Percentiles rank a stretch among this genome's conserved stretches.
Evolutionary conservation across 2,888 invertebrate species (phyloP).

Genomic region (Petrolisthes cinctipes): DNA sequence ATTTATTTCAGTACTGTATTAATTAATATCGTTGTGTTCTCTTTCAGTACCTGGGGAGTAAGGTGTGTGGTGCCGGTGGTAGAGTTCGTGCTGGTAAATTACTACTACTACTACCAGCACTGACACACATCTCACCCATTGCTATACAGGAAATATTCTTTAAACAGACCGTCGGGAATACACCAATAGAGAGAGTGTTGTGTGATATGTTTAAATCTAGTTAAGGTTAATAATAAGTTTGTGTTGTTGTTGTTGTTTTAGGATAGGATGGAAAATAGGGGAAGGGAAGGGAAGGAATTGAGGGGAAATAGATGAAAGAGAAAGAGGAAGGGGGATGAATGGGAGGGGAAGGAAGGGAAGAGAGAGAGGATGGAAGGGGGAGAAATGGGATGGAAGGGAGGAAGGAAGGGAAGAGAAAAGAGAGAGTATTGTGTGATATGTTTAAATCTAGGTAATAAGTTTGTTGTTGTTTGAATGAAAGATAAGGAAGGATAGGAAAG

Average conservation of each 20-base stretch:
- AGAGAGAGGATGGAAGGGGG: not conserved
- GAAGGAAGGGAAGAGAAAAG: too few relatives aligned
- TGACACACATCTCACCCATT: slow-evolving; percentile 73
- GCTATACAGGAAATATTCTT: slow-evolving; percentile 81
- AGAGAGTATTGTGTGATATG: too few relatives aligned
- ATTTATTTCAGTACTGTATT: not conserved
- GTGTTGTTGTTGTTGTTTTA: too few relatives aligned
- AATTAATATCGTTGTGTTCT: not conserved
- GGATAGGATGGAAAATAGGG: not conserved
- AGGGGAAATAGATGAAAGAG: not conserved
- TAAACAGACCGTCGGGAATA: slow-evolving; percentile 81
- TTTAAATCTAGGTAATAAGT: too few relatives aligned
- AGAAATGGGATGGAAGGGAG: not conserved
- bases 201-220: slow-evolving; percentile 75
- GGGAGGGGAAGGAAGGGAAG: not conserved
- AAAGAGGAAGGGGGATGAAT: not conserved
- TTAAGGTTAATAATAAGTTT: not conserved
- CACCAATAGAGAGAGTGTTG: slow-evolving; percentile 79
- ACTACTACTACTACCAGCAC: slow-evolving; percentile 80
- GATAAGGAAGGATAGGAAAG: too few relatives aligned
- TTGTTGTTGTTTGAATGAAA: too few relatives aligned
- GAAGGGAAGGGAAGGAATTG: not conserved
- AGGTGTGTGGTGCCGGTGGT: slow-evolving; percentile 61
- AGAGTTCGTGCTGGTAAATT: slow-evolving; percentile 79
- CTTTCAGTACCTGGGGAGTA: slow-evolving; percentile 63